These are phyloP conservation scores for Gadus chalcogrammus DNA, from an alignment of 2,113 vertebrate genomes.

Conservation along the genomic window DNA sequence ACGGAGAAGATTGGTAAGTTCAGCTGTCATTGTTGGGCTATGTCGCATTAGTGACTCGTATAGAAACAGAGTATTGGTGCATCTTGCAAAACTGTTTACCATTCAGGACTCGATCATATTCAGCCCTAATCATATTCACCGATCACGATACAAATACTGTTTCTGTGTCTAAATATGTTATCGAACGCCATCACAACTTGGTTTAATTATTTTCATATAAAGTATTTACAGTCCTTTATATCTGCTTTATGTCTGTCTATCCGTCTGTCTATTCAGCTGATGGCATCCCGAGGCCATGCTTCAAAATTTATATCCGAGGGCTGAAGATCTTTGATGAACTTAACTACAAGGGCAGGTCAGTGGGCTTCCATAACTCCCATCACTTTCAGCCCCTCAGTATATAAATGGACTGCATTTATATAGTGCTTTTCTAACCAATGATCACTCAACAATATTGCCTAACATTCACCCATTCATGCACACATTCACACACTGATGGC, in stretches of 20 bases:
- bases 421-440: too few species aligned
- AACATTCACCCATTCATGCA: too few species aligned
- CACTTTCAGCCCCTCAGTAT: not conserved
- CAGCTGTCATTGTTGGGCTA: too few species aligned
- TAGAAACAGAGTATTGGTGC: not conserved
- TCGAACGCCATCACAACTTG: not conserved
- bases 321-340: slow-evolving; percentile 54
- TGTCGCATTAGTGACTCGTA: too few species aligned
- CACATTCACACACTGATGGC: too few species aligned
- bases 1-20: slow-evolving; percentile 51
- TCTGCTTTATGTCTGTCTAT: not conserved
- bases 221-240: not conserved
- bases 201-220: not conserved
- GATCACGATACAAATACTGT: not conserved
- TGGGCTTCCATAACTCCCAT: not conserved
- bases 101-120: too few species aligned
- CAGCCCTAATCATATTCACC: too few species aligned
- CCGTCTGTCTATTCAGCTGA: slow-evolving; percentile 47
- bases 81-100: too few species aligned
- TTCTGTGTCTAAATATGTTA: not conserved
- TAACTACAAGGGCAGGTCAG: slow-evolving; percentile 67
- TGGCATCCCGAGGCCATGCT: slow-evolving; percentile 59
- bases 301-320: slow-evolving; percentile 49
- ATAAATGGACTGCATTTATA: not conserved
- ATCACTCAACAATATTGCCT: too few species aligned